Percentiles rank a stretch among this genome's conserved stretches.
These are phyloP conservation scores for Trichosurus vulpecula DNA, from an alignment of 2,797 vertebrate genomes.

Conservation along the genomic window DNA sequence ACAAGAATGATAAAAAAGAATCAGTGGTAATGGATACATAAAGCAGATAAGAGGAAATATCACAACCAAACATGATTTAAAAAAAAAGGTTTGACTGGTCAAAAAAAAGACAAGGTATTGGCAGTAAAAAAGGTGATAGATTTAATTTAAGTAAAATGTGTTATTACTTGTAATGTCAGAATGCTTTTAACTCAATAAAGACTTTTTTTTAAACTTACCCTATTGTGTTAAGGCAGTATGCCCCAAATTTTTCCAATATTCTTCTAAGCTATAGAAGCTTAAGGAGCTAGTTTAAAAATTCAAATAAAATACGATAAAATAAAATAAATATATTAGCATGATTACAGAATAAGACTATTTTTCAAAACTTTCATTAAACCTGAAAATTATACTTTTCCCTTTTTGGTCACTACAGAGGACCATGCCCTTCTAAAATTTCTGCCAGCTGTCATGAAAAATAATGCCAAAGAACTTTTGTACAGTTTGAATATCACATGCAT, in stretches of 20 bases:
- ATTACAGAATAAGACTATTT: slow-evolving; percentile 48
- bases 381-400: slow-evolving; percentile 70
- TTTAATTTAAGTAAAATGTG: slow-evolving; percentile 1
- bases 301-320: slow-evolving; percentile 59
- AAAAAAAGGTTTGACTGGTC: neutral
- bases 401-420: slow-evolving; percentile 63
- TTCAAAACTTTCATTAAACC: slow-evolving; percentile 72
- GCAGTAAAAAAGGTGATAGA: neutral
- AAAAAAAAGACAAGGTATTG: neutral
- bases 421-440: slow-evolving; percentile 64
- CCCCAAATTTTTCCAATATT: slow-evolving; percentile 46
- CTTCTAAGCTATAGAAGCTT: slow-evolving; percentile 40
- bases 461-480: slow-evolving; percentile 56
- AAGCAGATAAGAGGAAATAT: neutral
- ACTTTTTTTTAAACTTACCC: neutral
- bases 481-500: slow-evolving; percentile 41
- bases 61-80: neutral
- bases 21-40: neutral
- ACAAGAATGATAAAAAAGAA: neutral
- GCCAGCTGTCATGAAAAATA: slow-evolving; percentile 59
- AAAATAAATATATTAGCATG: slow-evolving; percentile 35
- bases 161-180: neutral
- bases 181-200: neutral
- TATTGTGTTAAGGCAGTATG: neutral
- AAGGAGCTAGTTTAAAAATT: slow-evolving; percentile 51